A percentile compares a stretch with the other conserved stretches of the same genome.
Evolutionary conservation across 1,140 invertebrate species (phyloP).

Genomic region (Physella acuta): DNA sequence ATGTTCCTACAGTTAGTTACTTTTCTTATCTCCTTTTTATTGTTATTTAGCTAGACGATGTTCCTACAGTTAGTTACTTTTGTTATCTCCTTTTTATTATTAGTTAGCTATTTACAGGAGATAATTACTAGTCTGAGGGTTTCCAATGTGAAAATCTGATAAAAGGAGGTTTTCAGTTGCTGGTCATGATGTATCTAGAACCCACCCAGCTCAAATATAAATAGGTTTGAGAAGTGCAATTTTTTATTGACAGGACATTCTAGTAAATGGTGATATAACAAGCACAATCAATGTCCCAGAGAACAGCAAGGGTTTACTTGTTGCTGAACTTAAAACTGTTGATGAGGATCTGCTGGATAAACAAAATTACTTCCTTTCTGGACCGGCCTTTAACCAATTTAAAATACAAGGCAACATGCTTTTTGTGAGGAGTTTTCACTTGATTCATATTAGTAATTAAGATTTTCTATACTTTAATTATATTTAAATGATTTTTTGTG

Average conservation of each 20-base stretch:
- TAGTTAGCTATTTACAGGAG: constrained; percentile 17
- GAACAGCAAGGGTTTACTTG: constrained; percentile 17
- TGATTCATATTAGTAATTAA: not conserved
- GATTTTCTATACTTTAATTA: no score
- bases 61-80: constrained; percentile 31
- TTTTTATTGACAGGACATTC: constrained; percentile 32
- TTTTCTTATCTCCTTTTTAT: not conserved
- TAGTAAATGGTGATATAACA: constrained; percentile 28
- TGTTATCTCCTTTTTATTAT: constrained; percentile 13
- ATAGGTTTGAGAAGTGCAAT: no score
- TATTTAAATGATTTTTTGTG: no score
- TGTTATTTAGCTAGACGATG: constrained; percentile 34
- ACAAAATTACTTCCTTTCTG: constrained; percentile 29
- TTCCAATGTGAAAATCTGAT: no score
- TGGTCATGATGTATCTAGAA: no score
- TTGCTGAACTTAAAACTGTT: constrained; percentile 25
- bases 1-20: constrained; percentile 33
- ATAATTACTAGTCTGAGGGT: no score
- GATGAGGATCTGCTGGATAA: constrained; percentile 39
- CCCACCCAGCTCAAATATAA: no score
- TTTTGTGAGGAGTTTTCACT: constrained; percentile 27
- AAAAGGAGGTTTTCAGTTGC: no score
- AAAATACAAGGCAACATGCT: constrained; percentile 27
- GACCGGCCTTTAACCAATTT: constrained; percentile 25
- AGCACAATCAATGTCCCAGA: constrained; percentile 19